phyloP scores from a whole-genome alignment of 2,113 vertebrate genomes.

The Grammomys dolichurus region DNA sequence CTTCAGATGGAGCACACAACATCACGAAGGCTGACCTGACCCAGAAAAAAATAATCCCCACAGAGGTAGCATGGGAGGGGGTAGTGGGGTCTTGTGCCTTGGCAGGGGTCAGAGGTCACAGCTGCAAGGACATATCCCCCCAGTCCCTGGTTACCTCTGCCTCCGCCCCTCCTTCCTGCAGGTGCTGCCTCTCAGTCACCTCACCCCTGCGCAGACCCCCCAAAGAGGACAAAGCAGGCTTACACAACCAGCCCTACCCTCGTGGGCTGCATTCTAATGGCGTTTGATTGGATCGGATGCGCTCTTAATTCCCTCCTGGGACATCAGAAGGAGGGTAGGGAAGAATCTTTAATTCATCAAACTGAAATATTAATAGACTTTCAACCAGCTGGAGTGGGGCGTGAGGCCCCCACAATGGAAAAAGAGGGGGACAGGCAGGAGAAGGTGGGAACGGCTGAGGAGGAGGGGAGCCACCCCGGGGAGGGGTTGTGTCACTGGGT shows the following conservation, averaged over 20 bases:
- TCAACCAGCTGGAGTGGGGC: conserved; percentile 79
- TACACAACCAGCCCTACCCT: neutral
- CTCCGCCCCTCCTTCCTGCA: neutral
- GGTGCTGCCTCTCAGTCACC: neutral
- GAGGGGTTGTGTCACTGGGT: neutral
- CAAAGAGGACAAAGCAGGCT: conserved; percentile 49
- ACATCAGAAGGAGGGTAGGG: conserved; percentile 62
- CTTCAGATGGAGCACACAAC: fast-evolving
- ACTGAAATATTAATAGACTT: conserved; percentile 86
- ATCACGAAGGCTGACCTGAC: neutral
- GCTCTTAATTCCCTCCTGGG: conserved; percentile 80
- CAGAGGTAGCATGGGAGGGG: too few species aligned
- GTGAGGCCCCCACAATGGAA: conserved; percentile 73
- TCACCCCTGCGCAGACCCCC: neutral
- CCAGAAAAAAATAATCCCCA: neutral
- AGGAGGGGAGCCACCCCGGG: neutral
- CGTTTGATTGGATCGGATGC: conserved; percentile 72
- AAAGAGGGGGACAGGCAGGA: conserved; percentile 29
- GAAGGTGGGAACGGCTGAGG: conserved; percentile 16
- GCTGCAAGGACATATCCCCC: neutral
- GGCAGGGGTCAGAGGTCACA: neutral
- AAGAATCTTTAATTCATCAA: conserved; percentile 86
- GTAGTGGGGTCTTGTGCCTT: neutral
- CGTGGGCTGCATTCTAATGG: conserved; percentile 21
- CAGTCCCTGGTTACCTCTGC: neutral